These are phyloP conservation scores for Donacobius atricapilla DNA, from an alignment of 2,113 vertebrate species.

Conservation along the genomic window DNA sequence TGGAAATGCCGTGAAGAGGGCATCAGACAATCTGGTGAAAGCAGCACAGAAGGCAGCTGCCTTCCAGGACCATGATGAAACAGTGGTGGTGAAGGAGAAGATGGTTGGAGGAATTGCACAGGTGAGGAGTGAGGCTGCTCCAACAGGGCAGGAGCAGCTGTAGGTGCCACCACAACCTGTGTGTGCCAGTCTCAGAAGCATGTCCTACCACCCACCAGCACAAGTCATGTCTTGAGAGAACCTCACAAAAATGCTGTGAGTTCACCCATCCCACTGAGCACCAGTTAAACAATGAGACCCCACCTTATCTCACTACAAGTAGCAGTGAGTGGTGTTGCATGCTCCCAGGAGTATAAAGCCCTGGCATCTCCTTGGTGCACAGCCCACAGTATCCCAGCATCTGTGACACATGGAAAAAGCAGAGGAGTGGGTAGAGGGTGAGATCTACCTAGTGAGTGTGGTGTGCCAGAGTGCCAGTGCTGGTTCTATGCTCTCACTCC, in stretches of 20 bases:
- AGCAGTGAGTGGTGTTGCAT: background rate
- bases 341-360: background rate
- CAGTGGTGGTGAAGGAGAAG: conserved; percentile 93
- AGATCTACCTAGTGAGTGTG: background rate
- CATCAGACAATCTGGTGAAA: conserved; percentile 95
- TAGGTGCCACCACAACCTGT: background rate
- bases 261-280: background rate
- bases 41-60: conserved; percentile 96
- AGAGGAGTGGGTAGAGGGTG: background rate
- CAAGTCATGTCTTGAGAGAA: background rate
- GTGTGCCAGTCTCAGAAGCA: background rate
- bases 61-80: conserved; percentile 89
- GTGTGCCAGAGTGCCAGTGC: background rate
- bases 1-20: conserved; percentile 93
- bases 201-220: background rate
- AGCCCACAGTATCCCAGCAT: background rate
- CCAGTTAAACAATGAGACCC: background rate
- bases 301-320: background rate
- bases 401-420: background rate
- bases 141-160: background rate
- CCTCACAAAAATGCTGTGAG: background rate
- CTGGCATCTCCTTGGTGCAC: background rate
- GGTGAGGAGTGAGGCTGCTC: conserved; percentile 69
- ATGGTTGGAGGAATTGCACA: conserved; percentile 98
- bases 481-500: fast-evolving